A percentile compares a stretch with the other conserved stretches of the same genome.
phyloP scores from a whole-genome alignment of 2,888 invertebrate species.

The Eristalis arbustorum region DNA sequence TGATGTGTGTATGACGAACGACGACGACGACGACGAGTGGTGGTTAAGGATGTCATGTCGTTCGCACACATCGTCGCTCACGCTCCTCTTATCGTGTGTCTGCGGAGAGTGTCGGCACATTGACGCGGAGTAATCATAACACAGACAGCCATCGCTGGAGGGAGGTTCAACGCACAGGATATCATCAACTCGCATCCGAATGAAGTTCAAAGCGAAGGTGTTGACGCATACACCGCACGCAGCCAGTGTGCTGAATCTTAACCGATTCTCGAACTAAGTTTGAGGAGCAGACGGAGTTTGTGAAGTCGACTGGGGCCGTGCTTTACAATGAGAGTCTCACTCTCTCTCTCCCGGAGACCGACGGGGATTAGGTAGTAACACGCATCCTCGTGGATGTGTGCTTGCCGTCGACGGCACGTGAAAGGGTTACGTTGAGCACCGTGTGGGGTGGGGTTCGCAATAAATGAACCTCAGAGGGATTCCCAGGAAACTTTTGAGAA shows the following conservation, averaged over 20 bases:
- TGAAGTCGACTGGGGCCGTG: not conserved
- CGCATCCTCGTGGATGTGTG: too few relatives aligned
- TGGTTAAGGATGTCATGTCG: conserved; percentile 41
- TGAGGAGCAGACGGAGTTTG: not conserved
- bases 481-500: not conserved
- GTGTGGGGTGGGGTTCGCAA: not conserved
- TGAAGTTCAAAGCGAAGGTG: not conserved
- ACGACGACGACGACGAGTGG: not conserved
- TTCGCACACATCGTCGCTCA: conserved; percentile 6
- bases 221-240: not conserved
- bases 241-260: not conserved
- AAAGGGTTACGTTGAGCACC: not conserved
- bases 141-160: conserved; percentile 43
- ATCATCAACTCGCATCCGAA: not conserved
- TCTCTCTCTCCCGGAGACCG: not conserved
- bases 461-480: not conserved
- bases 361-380: not conserved
- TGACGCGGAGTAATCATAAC: conserved; percentile 64
- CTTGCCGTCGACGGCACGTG: not conserved
- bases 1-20: not conserved
- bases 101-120: conserved; percentile 60
- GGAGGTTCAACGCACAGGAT: conserved; percentile 3
- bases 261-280: not conserved
- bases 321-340: not conserved
- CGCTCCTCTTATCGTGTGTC: conserved; percentile 25